Conservation (phyloP, 2,888 invertebrate species). For the Caenorhabditis sulstoni region DNA sequence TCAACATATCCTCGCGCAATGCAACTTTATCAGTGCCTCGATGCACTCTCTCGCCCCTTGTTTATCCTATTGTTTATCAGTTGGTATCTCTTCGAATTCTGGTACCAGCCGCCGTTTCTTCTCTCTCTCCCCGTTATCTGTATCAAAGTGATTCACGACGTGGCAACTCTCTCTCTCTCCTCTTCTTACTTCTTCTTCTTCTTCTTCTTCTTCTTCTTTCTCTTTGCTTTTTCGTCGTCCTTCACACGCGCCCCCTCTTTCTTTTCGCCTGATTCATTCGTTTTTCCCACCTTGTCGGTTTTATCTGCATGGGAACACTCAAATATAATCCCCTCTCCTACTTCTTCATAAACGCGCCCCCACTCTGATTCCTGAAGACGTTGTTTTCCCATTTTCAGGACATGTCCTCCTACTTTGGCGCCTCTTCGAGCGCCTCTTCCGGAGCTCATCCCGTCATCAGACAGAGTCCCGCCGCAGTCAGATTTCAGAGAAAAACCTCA, state of each 20-base stretch:
- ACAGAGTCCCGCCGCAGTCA: slow-evolving; percentile 60
- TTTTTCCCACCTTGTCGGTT: slow-evolving; percentile 40
- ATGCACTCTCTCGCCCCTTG: slow-evolving; percentile 47
- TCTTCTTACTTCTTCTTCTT: slow-evolving; percentile 3
- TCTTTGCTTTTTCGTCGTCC: slow-evolving; percentile 5
- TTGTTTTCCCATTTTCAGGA: slow-evolving; percentile 55
- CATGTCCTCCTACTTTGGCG: slow-evolving; percentile 59
- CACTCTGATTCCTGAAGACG: slow-evolving; percentile 37
- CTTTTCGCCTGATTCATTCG: slow-evolving; percentile 24
- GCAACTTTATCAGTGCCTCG: slow-evolving; percentile 48
- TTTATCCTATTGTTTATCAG: slow-evolving; percentile 56
- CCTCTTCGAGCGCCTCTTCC: slow-evolving; percentile 26
- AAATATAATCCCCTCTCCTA: slow-evolving; percentile 32
- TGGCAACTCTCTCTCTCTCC: slow-evolving; percentile 34
- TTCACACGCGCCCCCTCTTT: no score
- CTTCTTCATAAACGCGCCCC: slow-evolving; percentile 18
- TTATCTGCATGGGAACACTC: slow-evolving; percentile 53
- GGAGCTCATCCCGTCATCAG: slow-evolving; percentile 20
- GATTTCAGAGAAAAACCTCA: slow-evolving; percentile 60
- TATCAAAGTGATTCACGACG: slow-evolving; percentile 43
- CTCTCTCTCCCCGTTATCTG: slow-evolving; percentile 11
- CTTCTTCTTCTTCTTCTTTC: slow-evolving; percentile 9
- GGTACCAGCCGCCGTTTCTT: slow-evolving; percentile 35
- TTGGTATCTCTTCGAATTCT: slow-evolving; percentile 16
- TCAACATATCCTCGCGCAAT: slow-evolving; percentile 46